phyloP scores from a whole-genome alignment of 2,113 vertebrate genomes.

The Reinhardtius hippoglossoides region DNA sequence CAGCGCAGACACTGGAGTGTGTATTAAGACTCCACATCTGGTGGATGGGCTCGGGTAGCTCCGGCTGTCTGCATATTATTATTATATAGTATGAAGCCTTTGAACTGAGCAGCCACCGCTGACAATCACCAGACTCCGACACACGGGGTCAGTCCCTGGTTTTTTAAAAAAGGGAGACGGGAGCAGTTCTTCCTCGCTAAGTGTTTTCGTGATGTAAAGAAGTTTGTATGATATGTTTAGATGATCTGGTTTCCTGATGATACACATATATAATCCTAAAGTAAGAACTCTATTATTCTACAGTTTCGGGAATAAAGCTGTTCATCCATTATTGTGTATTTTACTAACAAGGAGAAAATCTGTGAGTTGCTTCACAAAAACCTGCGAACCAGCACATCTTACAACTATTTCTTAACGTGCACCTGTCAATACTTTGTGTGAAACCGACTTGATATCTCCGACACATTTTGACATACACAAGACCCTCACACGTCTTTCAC shows the following conservation, averaged over 20 bases:
- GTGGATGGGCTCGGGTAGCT: conserved; percentile 66
- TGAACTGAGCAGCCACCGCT: conserved; percentile 76
- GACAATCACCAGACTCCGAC: conserved; percentile 76
- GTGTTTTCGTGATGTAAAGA: not conserved
- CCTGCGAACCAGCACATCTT: conserved; percentile 41
- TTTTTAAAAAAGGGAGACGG: conserved; percentile 4
- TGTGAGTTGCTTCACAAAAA: not conserved
- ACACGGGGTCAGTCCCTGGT: conserved; percentile 19
- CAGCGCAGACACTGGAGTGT: conserved; percentile 57
- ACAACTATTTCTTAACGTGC: conserved; percentile 45
- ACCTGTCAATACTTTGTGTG: conserved; percentile 48
- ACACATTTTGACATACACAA: conserved; percentile 36
- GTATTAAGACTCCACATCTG: conserved; percentile 74
- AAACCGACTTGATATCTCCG: conserved; percentile 32
- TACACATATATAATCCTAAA: no score
- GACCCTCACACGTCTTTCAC: conserved; percentile 23
- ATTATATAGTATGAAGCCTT: conserved; percentile 66
- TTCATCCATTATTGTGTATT: not conserved
- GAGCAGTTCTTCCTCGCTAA: not conserved
- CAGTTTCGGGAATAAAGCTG: not conserved
- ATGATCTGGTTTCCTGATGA: no score
- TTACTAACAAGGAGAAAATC: not conserved
- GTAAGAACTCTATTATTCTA: no score
- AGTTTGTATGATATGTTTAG: no score
- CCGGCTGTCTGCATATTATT: conserved; percentile 67